phyloP scores from a whole-genome alignment of 2,888 invertebrate species.

The Aporophyla nigra region DNA sequence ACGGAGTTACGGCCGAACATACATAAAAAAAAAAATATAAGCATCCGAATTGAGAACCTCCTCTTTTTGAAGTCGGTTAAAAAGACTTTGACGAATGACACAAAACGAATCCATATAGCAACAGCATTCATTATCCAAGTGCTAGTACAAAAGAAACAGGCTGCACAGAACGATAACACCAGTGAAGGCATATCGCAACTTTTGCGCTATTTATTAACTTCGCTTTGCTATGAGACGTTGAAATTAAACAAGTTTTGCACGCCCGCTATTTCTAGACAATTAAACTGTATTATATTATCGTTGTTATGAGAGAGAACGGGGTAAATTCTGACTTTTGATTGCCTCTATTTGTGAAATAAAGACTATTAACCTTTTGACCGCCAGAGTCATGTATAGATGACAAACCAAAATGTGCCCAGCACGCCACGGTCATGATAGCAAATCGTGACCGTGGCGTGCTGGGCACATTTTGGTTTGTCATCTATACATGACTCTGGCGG shows the following conservation, averaged over 20 bases:
- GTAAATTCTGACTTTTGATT: constrained; percentile 3
- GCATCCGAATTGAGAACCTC: too few relatives aligned
- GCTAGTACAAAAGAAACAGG: constrained; percentile 34
- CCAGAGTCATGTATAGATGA: too few relatives aligned
- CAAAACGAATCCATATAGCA: constrained; percentile 15
- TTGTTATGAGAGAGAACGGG: constrained; percentile 12
- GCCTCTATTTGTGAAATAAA: background rate
- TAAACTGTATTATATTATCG: constrained; percentile 35
- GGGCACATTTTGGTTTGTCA: too few relatives aligned
- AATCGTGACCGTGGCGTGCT: too few relatives aligned
- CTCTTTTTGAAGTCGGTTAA: too few relatives aligned
- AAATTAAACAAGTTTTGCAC: constrained; percentile 54
- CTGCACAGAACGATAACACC: constrained; percentile 16
- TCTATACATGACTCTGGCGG: too few relatives aligned
- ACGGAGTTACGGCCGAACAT: too few relatives aligned
- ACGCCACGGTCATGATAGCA: too few relatives aligned
- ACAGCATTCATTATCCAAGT: constrained; percentile 24
- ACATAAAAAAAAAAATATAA: too few relatives aligned
- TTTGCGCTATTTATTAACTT: constrained; percentile 52
- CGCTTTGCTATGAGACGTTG: constrained; percentile 46
- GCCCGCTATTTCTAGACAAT: constrained; percentile 35
- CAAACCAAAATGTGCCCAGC: too few relatives aligned
- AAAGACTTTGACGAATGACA: background rate
- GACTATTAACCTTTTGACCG: too few relatives aligned
- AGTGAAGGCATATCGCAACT: constrained; percentile 47